Evolutionary conservation across 2,113 vertebrate species (phyloP).

Genomic region (Pelusios castaneus): DNA sequence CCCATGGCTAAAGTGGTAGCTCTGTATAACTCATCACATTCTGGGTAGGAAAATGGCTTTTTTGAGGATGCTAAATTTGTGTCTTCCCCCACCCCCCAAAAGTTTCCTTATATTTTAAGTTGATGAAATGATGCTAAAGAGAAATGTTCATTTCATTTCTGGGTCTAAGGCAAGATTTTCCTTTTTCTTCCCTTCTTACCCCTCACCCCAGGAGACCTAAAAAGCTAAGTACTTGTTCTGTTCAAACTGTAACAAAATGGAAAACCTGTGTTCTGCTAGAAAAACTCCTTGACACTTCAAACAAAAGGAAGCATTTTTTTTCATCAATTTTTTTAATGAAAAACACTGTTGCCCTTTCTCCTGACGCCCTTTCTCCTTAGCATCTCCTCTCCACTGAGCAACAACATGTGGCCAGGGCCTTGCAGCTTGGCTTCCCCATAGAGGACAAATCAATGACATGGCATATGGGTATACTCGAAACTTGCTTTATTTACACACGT

Average conservation of each 20-base stretch:
- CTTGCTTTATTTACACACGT: not conserved
- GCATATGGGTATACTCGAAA: not conserved
- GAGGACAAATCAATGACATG: not conserved
- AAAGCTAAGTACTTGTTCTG: not conserved
- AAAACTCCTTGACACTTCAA: not conserved
- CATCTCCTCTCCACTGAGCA: not conserved
- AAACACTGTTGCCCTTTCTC: not conserved
- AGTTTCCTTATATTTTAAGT: not conserved
- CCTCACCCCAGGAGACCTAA: not conserved
- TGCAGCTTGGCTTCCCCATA: not conserved
- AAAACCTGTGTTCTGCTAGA: not conserved
- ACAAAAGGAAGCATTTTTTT: not conserved
- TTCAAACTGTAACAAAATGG: not conserved
- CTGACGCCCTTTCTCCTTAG: no score
- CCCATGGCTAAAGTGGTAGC: no score
- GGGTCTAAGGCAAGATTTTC: not conserved
- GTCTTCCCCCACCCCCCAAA: not conserved
- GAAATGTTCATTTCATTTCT: not conserved
- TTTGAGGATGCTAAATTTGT: not conserved
- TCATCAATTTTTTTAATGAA: not conserved
- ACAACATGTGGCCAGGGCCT: not conserved
- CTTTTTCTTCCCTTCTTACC: not conserved
- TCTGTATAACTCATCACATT: no score
- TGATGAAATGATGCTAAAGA: not conserved
- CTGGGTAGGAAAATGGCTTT: no score